Evolutionary conservation across 2,113 vertebrate species (phyloP).

Genomic region (Festucalex cinctus): DNA sequence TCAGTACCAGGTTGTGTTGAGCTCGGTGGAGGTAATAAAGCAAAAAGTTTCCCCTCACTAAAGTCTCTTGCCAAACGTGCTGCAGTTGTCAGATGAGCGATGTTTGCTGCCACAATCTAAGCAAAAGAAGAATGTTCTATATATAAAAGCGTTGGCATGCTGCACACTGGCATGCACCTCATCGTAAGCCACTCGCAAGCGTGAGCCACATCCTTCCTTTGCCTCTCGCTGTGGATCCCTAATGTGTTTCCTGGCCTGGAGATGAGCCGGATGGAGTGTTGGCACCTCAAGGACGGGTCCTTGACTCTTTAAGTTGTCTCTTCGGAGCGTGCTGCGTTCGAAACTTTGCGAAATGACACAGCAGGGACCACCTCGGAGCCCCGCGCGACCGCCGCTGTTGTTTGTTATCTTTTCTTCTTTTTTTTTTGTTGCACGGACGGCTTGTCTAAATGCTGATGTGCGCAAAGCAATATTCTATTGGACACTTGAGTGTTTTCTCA

Average conservation of each 20-base stretch:
- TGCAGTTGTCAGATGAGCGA: conserved; percentile 5
- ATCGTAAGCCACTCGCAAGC: conserved; percentile 30
- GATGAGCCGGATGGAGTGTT: conserved; percentile 65
- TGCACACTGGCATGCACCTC: conserved; percentile 18
- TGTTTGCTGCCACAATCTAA: conserved; percentile 22
- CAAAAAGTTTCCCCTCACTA: background rate
- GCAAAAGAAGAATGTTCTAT: conserved; percentile 15
- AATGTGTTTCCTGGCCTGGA: conserved; percentile 73
- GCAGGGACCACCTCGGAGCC: conserved; percentile 14
- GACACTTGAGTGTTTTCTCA: conserved; percentile 22
- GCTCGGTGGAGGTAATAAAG: background rate
- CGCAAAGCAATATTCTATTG: conserved; percentile 29
- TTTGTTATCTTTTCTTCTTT: conserved; percentile 36
- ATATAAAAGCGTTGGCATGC: conserved; percentile 8
- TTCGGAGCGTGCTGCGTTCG: conserved; percentile 45
- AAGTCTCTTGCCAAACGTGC: background rate
- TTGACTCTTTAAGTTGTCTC: conserved; percentile 59
- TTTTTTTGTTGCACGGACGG: conserved; percentile 16
- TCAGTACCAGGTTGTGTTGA: background rate
- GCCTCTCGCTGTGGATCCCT: conserved; percentile 43
- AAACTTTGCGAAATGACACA: conserved; percentile 53
- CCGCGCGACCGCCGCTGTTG: conserved; percentile 6
- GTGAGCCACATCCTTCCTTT: conserved; percentile 68
- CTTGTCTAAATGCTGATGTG: conserved; percentile 13
- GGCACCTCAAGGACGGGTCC: conserved; percentile 73